Evolutionary conservation across 2,888 invertebrate species (phyloP), one percentile per base, ranked within the genome.

Genomic region (Globia sparganii): DNA sequence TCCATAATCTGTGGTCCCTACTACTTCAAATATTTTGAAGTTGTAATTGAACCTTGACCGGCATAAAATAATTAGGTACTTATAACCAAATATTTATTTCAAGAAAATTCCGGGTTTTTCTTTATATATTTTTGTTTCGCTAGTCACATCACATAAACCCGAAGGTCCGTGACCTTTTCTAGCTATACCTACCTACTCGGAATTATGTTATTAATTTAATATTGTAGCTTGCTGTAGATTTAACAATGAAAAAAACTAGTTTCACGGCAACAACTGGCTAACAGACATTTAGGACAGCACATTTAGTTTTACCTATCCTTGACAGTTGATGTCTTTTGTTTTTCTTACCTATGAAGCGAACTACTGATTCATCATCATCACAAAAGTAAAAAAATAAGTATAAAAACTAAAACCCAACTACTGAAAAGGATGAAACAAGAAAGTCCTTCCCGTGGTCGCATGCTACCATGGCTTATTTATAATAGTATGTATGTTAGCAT

Each of bases 101-200:
- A 56, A 25, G 56, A 77, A 62, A n/a, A 21, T 49, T 85, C 58
- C 82, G 82, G 43, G 68, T 72, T 66, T 53, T 72, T 61, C 53
- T 62, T 34, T 3, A 40, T 15, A 9, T 37, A 28, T 28, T 68
- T 78, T 65, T 65, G 25, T 49, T 65, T 64, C 13, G 61, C 43
- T 81, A 61, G 68, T 34, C 40, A 76, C 25, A 9, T 83, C 66
- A 58, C 46, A 83, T 72, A 86, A 70, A 62, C 40, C 53, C 1
- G 58, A 59, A 72, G 83, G 72, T 72, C 66, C 77, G 31, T 86
- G 86, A 83, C 77, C 83, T 83, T 85, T 84, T 53, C 81, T 46
- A 13, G 28, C 21, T 66, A 31, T 72, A 46, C 4, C 53, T 72
- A 46, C 4, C 53, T 56, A 56, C 43, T 74, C 31, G 15, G 81